Evolutionary conservation across 2,797 vertebrate genomes (phyloP).

Genomic region (Scarus forsteni): DNA sequence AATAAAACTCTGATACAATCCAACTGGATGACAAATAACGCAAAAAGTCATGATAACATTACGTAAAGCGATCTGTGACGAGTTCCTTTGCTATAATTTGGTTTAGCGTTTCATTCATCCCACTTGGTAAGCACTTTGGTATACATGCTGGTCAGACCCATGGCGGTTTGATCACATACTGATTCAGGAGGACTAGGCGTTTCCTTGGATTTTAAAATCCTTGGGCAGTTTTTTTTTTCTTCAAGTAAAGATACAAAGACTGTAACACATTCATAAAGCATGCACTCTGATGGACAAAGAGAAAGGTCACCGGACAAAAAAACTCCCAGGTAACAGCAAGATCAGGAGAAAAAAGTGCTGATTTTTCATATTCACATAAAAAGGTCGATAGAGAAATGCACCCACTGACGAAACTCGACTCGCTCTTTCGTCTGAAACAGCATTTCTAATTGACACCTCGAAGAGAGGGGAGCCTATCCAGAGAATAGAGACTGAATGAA

Average conservation of each 20-base stretch:
- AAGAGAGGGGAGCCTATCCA: conserved; percentile 30
- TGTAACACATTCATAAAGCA: conserved; percentile 84
- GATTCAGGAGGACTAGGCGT: conserved; percentile 62
- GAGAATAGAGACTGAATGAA: conserved; percentile 41
- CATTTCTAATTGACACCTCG: conserved; percentile 41
- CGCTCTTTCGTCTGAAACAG: conserved; percentile 26
- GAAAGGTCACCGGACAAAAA: conserved; percentile 70
- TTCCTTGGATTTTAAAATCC: conserved; percentile 64
- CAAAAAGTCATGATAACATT: conserved; percentile 46
- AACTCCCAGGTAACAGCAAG: conserved; percentile 75
- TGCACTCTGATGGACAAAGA: conserved; percentile 78
- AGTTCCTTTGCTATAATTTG: conserved; percentile 61
- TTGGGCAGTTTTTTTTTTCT: conserved; percentile 62
- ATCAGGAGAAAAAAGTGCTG: conserved; percentile 84
- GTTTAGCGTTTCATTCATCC: conserved; percentile 59
- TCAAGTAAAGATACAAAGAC: conserved; percentile 72
- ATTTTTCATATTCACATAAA: conserved; percentile 83
- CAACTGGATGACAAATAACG: conserved; percentile 35
- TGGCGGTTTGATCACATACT: conserved; percentile 51
- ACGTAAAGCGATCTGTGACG: conserved; percentile 61
- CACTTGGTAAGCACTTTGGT: conserved; percentile 76
- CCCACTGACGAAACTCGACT: conserved; percentile 59
- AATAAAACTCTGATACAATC: conserved; percentile 26
- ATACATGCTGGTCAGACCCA: conserved; percentile 77
- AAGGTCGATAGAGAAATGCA: conserved; percentile 76